Base-by-base conservation (phyloP, 2,797 vertebrate species). In the Sparus aurata region DNA sequence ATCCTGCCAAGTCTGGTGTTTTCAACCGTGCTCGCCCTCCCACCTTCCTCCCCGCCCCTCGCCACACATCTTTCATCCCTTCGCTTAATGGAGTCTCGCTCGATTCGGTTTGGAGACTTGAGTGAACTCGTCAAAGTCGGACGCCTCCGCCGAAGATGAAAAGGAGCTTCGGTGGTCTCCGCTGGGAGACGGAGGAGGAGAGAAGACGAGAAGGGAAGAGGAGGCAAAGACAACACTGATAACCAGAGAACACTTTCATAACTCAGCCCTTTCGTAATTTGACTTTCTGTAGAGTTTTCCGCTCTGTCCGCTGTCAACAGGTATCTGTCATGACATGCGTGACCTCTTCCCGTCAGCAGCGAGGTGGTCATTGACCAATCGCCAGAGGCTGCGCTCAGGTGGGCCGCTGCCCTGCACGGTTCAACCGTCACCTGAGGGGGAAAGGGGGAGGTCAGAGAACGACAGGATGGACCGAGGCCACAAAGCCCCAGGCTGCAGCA, bases 1-100 rank as follows among this genome's bases (percentile, higher is more conserved):
- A 85, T 90, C 88, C 87, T 91, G 86, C 73, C 77, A 80, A 75
- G 80, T 76, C 70, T 41, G 79, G 77, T 71, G 86, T 80, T 75
- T 70, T 59, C 86, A 77, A 6, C 79, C 49, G 7, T 68, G 82
- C 67, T 65, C 12, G 5, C 64, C 67, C 69, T 67, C 70, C 76
- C 74, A n/a, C 41, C 67, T 7, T 7, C 30, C 30, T 5, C 30
- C 30, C 30, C 30, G 1, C 6, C 68, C 46, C 54, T 52, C 34
- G 4, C 65, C 72, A 57, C 75, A 70, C 83, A 78, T 80, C 85
- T 75, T 80, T 87, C 83, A 87, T 70, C 85, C 80, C 60, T 57
- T 53, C 22, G 1, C 80, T 34, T 87, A 80, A 87, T 85, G 87
- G 83, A 85, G 73, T 68, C 58, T 18, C 46, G 50, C 70, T 82